Percentiles rank a stretch among this genome's conserved stretches.
Conservation (phyloP, 2,113 vertebrate species). For the Petromus typicus region DNA sequence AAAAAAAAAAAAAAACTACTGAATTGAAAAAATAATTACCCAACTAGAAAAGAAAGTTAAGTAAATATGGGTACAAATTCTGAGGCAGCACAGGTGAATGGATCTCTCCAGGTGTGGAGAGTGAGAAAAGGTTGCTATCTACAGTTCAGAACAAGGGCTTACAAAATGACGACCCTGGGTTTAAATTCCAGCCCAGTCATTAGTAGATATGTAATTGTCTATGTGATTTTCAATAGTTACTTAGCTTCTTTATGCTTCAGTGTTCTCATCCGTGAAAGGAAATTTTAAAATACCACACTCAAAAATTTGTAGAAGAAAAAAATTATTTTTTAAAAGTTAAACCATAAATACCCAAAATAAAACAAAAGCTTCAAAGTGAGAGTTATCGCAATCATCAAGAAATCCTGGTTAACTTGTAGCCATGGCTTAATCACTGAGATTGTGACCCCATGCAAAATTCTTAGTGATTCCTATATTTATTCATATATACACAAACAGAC, state of each 20-base stretch:
- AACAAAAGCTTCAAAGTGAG: background rate
- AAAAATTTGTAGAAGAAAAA: background rate
- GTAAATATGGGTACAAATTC: background rate
- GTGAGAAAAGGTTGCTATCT: background rate
- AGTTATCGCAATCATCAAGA: background rate
- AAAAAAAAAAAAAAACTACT: background rate
- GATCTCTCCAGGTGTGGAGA: background rate
- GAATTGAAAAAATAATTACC: background rate
- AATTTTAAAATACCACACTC: background rate
- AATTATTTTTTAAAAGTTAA: background rate
- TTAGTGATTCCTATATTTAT: conserved; percentile 7
- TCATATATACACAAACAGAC: background rate
- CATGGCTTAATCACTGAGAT: background rate
- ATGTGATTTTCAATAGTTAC: background rate
- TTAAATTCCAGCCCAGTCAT: background rate
- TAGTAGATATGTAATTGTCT: background rate
- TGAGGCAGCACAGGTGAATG: background rate
- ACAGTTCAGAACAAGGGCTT: background rate
- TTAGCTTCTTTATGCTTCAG: background rate
- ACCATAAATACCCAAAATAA: background rate
- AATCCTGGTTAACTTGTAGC: background rate
- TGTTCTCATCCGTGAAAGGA: background rate
- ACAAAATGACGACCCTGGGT: background rate
- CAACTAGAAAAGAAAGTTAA: background rate
- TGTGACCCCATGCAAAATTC: background rate